phyloP scores from a whole-genome alignment of 2,797 vertebrate species.

The Aratinga solstitialis region DNA sequence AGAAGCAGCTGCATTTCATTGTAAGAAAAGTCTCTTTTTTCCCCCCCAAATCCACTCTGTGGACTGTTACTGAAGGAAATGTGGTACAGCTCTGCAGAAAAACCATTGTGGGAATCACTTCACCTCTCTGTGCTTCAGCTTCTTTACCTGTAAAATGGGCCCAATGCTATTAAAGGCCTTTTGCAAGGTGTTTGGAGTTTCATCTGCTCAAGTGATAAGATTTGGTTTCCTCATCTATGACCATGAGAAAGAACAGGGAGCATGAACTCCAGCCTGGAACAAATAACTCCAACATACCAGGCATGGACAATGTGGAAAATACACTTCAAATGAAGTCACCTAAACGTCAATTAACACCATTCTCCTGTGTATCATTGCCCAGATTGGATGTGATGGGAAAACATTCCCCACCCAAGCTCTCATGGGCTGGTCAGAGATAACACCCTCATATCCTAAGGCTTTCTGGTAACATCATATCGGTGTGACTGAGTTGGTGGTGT shows the following conservation, averaged over 20 bases:
- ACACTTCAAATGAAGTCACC: neutral
- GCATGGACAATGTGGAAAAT: neutral
- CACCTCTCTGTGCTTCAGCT: neutral
- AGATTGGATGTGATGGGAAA: neutral
- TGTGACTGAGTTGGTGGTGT: neutral
- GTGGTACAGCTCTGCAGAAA: neutral
- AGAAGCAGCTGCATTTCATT: neutral
- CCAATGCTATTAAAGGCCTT: neutral
- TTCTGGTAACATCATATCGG: neutral
- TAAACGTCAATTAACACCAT: neutral
- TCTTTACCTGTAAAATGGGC: neutral
- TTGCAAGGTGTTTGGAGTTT: neutral
- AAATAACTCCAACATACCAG: neutral
- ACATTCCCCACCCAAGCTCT: neutral
- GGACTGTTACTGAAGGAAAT: neutral
- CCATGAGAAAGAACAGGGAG: neutral
- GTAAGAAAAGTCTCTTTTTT: neutral
- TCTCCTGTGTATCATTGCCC: neutral
- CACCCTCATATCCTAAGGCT: neutral
- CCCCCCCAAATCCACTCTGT: neutral
- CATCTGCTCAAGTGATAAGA: neutral
- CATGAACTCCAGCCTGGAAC: neutral
- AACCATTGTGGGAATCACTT: fast-evolving
- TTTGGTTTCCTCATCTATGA: neutral
- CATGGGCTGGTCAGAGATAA: neutral